phyloP scores from a whole-genome alignment of 2,797 vertebrate species.

The Lacerta viridis region DNA sequence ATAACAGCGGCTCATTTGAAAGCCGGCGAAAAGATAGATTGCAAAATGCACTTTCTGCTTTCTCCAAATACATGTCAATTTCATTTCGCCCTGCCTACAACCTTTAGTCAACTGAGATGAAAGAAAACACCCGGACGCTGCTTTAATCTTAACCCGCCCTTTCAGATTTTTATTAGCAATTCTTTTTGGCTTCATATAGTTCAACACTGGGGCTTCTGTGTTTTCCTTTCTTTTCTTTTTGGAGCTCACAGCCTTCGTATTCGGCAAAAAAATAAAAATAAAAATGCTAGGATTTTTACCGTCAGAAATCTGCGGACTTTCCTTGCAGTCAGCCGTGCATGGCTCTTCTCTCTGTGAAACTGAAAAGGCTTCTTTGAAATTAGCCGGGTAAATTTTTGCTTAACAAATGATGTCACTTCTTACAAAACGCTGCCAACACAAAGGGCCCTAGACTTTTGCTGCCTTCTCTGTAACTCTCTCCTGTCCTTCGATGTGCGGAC shows the following conservation, averaged over 20 bases:
- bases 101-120: not conserved
- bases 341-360: not conserved
- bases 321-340: too few relatives aligned
- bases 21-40: rapidly evolving
- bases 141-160: not conserved
- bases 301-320: not conserved
- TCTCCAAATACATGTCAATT: not conserved
- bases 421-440: not conserved
- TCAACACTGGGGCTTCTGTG: not conserved
- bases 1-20: rapidly evolving
- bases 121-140: not conserved
- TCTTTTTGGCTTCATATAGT: not conserved
- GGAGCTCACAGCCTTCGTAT: not conserved
- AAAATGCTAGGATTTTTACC: not conserved
- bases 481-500: not conserved
- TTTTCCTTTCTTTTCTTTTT: not conserved
- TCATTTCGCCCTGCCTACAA: not conserved
- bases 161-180: not conserved
- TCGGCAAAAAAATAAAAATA: not conserved
- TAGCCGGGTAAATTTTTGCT: not conserved
- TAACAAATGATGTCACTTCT: not conserved
- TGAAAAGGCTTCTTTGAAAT: not conserved
- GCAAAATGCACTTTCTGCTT: constrained; percentile 23
- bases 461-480: not conserved
- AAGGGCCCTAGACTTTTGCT: not conserved